These are phyloP conservation scores for Acronicta alni DNA, from an alignment of 2,888 invertebrate species.

Conservation along the genomic window DNA sequence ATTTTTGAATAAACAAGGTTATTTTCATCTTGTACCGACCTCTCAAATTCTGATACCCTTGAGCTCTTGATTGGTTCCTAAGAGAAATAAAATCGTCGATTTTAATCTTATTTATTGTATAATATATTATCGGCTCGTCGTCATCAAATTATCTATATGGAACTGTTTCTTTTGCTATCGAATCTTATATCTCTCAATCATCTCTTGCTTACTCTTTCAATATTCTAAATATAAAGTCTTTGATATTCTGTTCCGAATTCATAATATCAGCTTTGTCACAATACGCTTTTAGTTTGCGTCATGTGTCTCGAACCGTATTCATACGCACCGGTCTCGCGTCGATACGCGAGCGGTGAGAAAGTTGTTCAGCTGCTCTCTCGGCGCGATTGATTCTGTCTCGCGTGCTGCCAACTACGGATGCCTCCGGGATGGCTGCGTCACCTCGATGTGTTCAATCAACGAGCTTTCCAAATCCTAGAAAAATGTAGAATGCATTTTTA, in stretches of 20 bases:
- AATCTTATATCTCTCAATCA: background rate
- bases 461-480: slow-evolving; percentile 35
- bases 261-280: slow-evolving; percentile 5
- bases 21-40: background rate
- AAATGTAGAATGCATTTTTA: slow-evolving; percentile 1
- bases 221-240: background rate
- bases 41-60: background rate
- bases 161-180: no score
- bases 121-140: no score
- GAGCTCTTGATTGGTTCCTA: background rate
- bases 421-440: slow-evolving; percentile 52
- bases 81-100: background rate
- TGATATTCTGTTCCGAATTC: background rate
- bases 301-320: slow-evolving; percentile 51
- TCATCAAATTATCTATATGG: no score
- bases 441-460: slow-evolving; percentile 24
- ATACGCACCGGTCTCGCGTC: slow-evolving; percentile 69
- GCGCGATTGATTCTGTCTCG: slow-evolving; percentile 73
- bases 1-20: background rate
- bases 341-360: slow-evolving; percentile 82
- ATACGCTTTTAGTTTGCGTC: slow-evolving; percentile 57
- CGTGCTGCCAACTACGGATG: slow-evolving; percentile 59
- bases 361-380: slow-evolving; percentile 82
- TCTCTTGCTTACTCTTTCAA: background rate
- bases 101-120: background rate